A percentile compares a stretch with the other conserved stretches of the same genome.
These are phyloP conservation scores for Bombycilla garrulus DNA, from an alignment of 2,113 vertebrate species.

Conservation along the genomic window DNA sequence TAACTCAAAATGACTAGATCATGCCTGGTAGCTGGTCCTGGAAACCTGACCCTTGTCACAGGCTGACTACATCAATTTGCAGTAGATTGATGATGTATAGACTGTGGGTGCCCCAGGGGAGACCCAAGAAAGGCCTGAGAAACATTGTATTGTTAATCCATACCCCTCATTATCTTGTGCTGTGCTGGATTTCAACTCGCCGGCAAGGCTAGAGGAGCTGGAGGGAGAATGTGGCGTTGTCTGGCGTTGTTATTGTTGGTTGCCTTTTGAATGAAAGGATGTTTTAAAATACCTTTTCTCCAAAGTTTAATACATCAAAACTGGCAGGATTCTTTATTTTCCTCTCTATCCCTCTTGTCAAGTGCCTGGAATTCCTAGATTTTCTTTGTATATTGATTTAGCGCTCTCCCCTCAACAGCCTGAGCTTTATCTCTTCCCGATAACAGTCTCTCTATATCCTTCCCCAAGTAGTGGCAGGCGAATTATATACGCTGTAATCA, in stretches of 20 bases:
- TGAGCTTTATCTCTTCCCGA: not conserved
- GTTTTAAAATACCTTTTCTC: constrained; percentile 33
- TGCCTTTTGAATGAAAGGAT: not conserved
- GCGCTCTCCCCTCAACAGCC: not conserved
- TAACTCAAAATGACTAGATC: constrained; percentile 63
- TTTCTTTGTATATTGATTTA: constrained; percentile 53
- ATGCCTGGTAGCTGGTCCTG: constrained; percentile 51
- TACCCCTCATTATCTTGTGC: constrained; percentile 43
- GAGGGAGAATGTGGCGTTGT: not conserved
- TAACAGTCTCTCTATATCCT: not conserved
- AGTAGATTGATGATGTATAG: constrained; percentile 54
- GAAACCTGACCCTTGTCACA: constrained; percentile 61
- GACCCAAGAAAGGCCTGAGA: constrained; percentile 29
- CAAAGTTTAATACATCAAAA: not conserved
- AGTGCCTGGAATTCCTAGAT: constrained; percentile 20
- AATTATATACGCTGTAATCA: not conserved
- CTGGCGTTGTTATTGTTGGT: not conserved
- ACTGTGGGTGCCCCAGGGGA: constrained; percentile 17
- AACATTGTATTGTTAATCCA: constrained; percentile 46
- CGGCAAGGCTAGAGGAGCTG: not conserved
- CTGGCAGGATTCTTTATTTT: constrained; percentile 26
- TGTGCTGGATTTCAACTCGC: constrained; percentile 27
- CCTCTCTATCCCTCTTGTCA: not conserved
- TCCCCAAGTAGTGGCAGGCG: not conserved
- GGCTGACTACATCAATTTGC: constrained; percentile 55